Conservation (phyloP, 92 coral and sea anemone genomes). For the Paramuricea clavata region DNA sequence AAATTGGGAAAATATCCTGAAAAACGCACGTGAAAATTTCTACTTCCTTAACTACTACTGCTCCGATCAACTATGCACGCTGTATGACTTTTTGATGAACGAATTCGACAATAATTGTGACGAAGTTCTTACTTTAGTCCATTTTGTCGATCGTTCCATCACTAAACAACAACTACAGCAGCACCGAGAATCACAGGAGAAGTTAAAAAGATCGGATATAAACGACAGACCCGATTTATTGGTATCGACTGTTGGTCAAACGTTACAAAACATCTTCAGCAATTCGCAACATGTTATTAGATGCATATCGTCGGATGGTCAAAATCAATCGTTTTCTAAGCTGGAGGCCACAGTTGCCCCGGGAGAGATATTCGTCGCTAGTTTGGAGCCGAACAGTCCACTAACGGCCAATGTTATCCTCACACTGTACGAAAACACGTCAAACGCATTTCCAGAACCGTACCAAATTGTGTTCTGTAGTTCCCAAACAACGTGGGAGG, state of each 20-base stretch:
- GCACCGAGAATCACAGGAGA: too few relatives aligned
- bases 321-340: too few relatives aligned
- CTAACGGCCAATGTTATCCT: constrained; percentile 81
- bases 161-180: too few relatives aligned
- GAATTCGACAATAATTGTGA: not conserved
- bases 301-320: too few relatives aligned
- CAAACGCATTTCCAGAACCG: constrained; percentile 77
- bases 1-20: constrained; percentile 58
- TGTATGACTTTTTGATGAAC: constrained; percentile 61
- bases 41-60: constrained; percentile 73
- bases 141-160: too few relatives aligned
- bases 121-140: not conserved
- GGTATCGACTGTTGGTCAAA: too few relatives aligned
- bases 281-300: too few relatives aligned
- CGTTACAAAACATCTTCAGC: too few relatives aligned
- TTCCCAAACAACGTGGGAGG: constrained; percentile 87
- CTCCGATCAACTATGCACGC: constrained; percentile 77
- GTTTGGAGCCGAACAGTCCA: constrained; percentile 78
- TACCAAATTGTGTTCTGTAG: constrained; percentile 86
- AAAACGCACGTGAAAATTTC: constrained; percentile 46
- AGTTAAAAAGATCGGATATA: too few relatives aligned
- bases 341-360: too few relatives aligned
- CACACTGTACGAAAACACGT: constrained; percentile 75
- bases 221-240: too few relatives aligned
- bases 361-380: constrained; percentile 71